Conservation (phyloP, 92 coral and sea anemone species). For the Pocillopora grandis region DNA sequence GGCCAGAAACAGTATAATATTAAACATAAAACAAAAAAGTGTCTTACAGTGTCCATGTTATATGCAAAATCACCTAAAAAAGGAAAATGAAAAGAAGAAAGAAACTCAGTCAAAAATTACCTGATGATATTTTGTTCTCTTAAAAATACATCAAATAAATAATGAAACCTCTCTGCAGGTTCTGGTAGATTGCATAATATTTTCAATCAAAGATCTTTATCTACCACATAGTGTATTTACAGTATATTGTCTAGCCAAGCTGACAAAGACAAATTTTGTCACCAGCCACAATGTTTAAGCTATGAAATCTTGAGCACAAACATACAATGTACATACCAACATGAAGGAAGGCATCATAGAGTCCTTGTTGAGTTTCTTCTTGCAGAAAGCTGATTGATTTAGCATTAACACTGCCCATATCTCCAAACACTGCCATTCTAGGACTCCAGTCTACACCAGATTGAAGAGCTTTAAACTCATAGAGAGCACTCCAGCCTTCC, state of each 20-base stretch:
- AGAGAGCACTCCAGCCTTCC: conserved; percentile 87
- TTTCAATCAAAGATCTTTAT: too few relatives aligned
- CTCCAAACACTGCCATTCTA: conserved; percentile 83
- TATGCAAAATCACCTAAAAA: conserved; percentile 95
- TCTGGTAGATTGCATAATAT: too few relatives aligned
- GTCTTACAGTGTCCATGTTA: conserved; percentile 77
- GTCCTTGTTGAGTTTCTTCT: conserved; percentile 76
- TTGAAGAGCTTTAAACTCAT: conserved; percentile 64
- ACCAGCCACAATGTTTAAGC: too few relatives aligned
- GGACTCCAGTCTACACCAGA: conserved; percentile 91
- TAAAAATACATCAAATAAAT: too few relatives aligned
- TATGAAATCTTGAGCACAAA: neutral
- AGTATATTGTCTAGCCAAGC: too few relatives aligned
- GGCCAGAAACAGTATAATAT: neutral
- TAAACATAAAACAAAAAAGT: neutral
- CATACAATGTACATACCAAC: conserved; percentile 64
- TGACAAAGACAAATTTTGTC: too few relatives aligned
- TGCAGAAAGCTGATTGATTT: conserved; percentile 81
- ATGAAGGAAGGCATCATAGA: conserved; percentile 85
- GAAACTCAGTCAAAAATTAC: neutral
- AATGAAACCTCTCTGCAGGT: too few relatives aligned
- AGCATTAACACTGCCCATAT: conserved; percentile 81
- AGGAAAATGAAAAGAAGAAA: neutral
- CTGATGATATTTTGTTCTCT: neutral
- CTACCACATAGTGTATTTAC: too few relatives aligned